A percentile compares a stretch with the other conserved stretches of the same genome.
phyloP scores from a whole-genome alignment of 2,888 invertebrate species.

The Lamellibrachia satsuma region DNA sequence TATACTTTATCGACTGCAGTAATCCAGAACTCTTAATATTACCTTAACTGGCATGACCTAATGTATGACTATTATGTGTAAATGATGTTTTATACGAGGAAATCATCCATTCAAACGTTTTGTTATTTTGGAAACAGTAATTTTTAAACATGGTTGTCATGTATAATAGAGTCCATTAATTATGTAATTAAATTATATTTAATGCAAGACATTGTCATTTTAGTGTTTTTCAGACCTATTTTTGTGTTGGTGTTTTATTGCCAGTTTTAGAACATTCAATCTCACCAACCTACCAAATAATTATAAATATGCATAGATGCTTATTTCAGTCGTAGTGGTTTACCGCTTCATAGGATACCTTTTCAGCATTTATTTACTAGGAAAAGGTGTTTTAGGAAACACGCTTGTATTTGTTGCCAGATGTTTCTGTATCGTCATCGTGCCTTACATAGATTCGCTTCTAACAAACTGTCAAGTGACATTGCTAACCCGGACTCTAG shows the following conservation, averaged over 20 bases:
- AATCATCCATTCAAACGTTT: neutral
- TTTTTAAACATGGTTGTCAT: neutral
- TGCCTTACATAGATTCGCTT: neutral
- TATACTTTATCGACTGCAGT: neutral
- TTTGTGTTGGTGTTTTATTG: neutral
- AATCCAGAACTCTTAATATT: neutral
- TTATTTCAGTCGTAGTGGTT: neutral
- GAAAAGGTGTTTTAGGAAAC: neutral
- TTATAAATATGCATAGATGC: neutral
- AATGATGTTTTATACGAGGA: neutral
- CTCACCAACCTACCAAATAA: neutral
- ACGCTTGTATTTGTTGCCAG: neutral
- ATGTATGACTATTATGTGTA: neutral
- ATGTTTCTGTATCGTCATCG: neutral
- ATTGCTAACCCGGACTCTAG: neutral
- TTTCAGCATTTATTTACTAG: constrained; percentile 3
- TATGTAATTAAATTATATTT: neutral
- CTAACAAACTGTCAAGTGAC: neutral
- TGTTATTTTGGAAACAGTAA: neutral
- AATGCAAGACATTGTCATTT: neutral
- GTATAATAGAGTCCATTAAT: neutral
- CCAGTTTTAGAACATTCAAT: neutral
- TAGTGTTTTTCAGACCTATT: neutral
- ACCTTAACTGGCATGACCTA: neutral
- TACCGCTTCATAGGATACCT: neutral